phyloP scores from a whole-genome alignment of 2,113 vertebrate genomes.

The Microcebus ravelobensis region DNA sequence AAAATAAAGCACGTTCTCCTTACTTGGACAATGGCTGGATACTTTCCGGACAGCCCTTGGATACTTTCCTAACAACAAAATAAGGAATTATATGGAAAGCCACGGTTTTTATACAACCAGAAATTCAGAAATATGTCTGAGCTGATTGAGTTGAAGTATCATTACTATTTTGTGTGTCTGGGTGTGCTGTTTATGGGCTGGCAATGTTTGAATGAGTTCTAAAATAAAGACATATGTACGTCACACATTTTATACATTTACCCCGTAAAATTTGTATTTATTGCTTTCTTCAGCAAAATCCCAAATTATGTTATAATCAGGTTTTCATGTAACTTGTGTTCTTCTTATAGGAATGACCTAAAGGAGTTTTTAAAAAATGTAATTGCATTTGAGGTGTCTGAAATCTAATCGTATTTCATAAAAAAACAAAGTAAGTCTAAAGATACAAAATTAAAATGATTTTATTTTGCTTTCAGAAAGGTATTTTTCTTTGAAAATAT shows the following conservation, averaged over 20 bases:
- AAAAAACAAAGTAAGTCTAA: not conserved
- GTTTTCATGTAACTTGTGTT: not conserved
- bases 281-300: not conserved
- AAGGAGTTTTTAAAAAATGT: not conserved
- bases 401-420: not conserved
- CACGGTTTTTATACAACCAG: not conserved
- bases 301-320: not conserved
- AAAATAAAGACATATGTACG: not conserved
- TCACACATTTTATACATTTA: not conserved
- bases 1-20: not conserved
- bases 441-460: not conserved
- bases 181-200: not conserved
- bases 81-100: not conserved
- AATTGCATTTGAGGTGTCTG: not conserved
- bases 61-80: not conserved
- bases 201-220: not conserved
- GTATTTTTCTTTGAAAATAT: not conserved
- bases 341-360: not conserved
- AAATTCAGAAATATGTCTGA: not conserved
- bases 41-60: too few relatives aligned
- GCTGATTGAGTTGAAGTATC: not conserved
- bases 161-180: not conserved
- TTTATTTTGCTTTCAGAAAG: not conserved
- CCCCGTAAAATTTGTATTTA: not conserved
- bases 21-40: too few relatives aligned